phyloP scores from a whole-genome alignment of 2,113 vertebrate genomes.

The Gorsachius goisagi region DNA sequence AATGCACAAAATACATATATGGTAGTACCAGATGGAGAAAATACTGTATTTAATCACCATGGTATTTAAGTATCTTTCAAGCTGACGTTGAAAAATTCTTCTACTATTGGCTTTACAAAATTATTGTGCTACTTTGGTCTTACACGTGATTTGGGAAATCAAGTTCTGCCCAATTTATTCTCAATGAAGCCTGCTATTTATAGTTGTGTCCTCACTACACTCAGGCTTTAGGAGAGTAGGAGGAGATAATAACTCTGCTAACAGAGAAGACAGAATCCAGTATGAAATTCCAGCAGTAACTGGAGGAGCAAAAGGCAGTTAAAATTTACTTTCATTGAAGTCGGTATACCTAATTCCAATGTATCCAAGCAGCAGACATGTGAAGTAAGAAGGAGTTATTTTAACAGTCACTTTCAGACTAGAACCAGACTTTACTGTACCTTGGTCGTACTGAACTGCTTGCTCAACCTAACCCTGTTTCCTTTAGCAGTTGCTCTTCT shows the following conservation, averaged over 20 bases:
- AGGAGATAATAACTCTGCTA: neutral
- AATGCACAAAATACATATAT: neutral
- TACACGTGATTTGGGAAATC: neutral
- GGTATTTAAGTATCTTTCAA: neutral
- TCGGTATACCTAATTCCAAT: neutral
- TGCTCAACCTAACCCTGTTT: slow-evolving; percentile 74
- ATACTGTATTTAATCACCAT: neutral
- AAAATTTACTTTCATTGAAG: neutral
- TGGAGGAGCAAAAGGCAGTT: neutral
- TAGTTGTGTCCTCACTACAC: neutral
- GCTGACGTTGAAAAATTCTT: neutral
- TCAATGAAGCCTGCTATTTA: neutral
- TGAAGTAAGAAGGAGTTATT: neutral
- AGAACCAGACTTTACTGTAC: slow-evolving; percentile 64
- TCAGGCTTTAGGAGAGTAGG: neutral
- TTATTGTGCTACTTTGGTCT: slow-evolving; percentile 29
- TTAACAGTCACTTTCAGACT: neutral
- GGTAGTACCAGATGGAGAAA: neutral
- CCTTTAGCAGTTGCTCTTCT: slow-evolving; percentile 76
- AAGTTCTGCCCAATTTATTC: neutral
- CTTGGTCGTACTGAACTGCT: slow-evolving; percentile 94
- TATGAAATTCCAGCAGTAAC: neutral
- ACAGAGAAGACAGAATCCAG: neutral
- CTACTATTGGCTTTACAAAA: slow-evolving; percentile 3
- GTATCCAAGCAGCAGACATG: neutral